These are phyloP conservation scores for Phaedon cochleariae DNA, from an alignment of 2,888 invertebrate genomes.

Conservation along the genomic window DNA sequence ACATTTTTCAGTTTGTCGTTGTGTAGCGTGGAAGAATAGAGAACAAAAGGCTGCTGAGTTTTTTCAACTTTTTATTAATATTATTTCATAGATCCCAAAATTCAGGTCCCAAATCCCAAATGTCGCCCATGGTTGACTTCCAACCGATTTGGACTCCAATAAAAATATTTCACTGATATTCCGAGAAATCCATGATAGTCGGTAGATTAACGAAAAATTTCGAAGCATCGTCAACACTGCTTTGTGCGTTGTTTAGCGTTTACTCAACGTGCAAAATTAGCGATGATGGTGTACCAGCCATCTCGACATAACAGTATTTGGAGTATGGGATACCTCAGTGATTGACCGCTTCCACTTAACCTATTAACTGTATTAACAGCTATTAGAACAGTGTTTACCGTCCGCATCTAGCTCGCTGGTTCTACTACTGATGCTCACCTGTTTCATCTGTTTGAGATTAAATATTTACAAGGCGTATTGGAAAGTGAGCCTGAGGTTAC, in stretches of 20 bases:
- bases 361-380: not conserved
- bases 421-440: slow-evolving; percentile 7
- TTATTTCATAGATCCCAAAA: no score
- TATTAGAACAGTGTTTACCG: not conserved
- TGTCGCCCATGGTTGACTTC: no score
- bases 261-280: slow-evolving; percentile 15
- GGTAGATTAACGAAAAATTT: not conserved
- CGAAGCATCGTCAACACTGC: not conserved
- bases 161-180: no score
- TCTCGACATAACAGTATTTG: slow-evolving; percentile 16
- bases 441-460: not conserved
- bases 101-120: no score
- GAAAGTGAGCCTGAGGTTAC: not conserved
- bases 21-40: no score
- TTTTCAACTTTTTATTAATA: no score
- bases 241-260: not conserved
- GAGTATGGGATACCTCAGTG: not conserved
- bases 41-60: no score
- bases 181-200: not conserved
- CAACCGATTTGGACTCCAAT: no score
- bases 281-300: not conserved
- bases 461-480: not conserved
- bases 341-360: not conserved
- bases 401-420: not conserved
- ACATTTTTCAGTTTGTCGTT: no score